Evolutionary conservation across 1,140 invertebrate genomes (phyloP), one percentile per base, ranked within the genome.

Genomic region (Carcinoscorpius rotundicauda): DNA sequence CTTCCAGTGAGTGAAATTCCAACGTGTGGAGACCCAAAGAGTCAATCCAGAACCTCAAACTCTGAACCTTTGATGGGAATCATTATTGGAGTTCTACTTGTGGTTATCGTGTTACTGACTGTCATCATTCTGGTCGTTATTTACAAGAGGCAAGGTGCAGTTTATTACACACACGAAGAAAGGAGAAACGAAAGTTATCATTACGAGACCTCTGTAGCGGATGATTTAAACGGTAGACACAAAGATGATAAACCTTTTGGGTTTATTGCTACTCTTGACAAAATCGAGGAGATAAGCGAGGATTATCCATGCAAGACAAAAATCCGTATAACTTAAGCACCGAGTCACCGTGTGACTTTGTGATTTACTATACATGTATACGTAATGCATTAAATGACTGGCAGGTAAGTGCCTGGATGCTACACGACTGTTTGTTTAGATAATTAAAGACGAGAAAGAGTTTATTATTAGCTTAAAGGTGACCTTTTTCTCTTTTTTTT

Each of bases 131-230:
- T 69, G 9, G 60, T 76, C 51, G 69, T 74, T 48, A 65, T 74
- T 8, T 82, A 82, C 29, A 77, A 80, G 58, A 78, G 84, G 10
- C 83, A 85, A 67, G 81, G 84, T 0, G 84, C 84, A 6, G 82
- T 82, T 53, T 87, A 86, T 72, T 86, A 87, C 73, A 86, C 85
- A 0, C 81, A 85, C 72, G 85, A 86, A 73, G 83, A 85, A 69
- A 83, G 84, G n/a, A 48, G n/a, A 48, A 48, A 48, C 10, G 59
- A 60, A 5, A 50, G 49, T 49, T 10, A 9, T 4, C 49, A 9
- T 60, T 6, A 29, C 6, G 49, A 49, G 5, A 60, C n/a, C 10
- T 9, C n/a, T 3, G 10, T 49, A 48, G n/a, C 29, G 11, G 29
- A 60, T 3, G 59, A 60, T 4, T 10, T 29, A 9, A 60, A 60